These are phyloP conservation scores for Scaptodrosophila lebanonensis DNA, from an alignment of 1,140 invertebrate species.

Conservation along the genomic window DNA sequence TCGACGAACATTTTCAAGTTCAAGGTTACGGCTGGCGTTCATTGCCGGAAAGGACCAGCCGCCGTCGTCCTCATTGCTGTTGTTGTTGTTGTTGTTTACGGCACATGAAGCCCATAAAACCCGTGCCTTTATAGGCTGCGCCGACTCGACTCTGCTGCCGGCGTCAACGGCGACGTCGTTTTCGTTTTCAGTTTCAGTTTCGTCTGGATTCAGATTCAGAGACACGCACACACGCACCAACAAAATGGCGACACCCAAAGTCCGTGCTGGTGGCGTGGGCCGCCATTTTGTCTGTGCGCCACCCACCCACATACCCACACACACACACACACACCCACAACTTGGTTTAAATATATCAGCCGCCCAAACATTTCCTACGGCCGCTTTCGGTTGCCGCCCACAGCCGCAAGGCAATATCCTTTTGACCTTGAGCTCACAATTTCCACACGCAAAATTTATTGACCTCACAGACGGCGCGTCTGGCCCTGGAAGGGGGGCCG, in stretches of 20 bases:
- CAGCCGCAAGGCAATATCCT: conserved; percentile 66
- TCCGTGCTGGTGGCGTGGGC: conserved; percentile 20
- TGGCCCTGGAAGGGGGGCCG: too few relatives aligned
- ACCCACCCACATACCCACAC: conserved; percentile 2
- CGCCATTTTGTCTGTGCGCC: conserved; percentile 51
- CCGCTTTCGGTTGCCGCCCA: conserved; percentile 1
- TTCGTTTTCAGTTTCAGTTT: too few relatives aligned
- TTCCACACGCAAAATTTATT: conserved; percentile 76
- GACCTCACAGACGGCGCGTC: conserved; percentile 41
- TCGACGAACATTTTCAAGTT: conserved; percentile 62
- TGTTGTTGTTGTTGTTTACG: too few relatives aligned
- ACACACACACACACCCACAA: conserved; percentile 25
- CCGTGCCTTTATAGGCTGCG: conserved; percentile 55
- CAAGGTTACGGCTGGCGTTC: too few relatives aligned
- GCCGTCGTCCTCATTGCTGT: too few relatives aligned
- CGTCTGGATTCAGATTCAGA: too few relatives aligned
- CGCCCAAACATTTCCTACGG: conserved; percentile 59
- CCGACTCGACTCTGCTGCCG: too few relatives aligned
- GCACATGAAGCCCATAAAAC: conserved; percentile 18
- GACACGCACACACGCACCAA: conserved; percentile 7
- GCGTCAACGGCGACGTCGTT: too few relatives aligned
- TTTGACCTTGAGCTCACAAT: conserved; percentile 76
- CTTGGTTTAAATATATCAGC: conserved; percentile 11
- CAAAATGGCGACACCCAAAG: conserved; percentile 27
- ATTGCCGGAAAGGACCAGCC: conserved; percentile 59